These are phyloP conservation scores for Dryomyza anilis DNA, from an alignment of 2,888 invertebrate genomes.

Conservation along the genomic window DNA sequence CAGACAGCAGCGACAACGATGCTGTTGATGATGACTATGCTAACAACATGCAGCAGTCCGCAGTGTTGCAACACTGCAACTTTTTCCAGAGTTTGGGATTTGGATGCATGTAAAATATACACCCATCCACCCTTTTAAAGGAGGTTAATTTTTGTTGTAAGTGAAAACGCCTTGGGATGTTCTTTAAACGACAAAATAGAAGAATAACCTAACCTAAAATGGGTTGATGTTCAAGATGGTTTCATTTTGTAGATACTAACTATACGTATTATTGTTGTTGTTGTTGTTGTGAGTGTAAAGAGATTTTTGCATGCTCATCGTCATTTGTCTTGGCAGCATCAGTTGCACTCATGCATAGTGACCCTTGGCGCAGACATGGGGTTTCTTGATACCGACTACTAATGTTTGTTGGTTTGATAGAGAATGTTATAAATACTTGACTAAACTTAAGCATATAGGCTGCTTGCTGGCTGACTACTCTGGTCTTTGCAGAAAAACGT, in stretches of 20 bases:
- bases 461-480: background rate
- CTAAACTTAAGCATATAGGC: background rate
- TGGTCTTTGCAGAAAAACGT: background rate
- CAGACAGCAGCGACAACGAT: too few species aligned
- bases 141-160: too few species aligned
- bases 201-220: too few species aligned
- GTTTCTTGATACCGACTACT: background rate
- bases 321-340: background rate
- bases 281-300: background rate
- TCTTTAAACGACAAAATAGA: too few species aligned
- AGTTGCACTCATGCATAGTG: slow-evolving; percentile 3
- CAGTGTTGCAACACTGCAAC: background rate
- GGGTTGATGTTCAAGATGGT: too few species aligned
- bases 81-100: too few species aligned
- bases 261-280: background rate
- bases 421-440: background rate
- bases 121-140: too few species aligned
- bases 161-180: too few species aligned
- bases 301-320: background rate
- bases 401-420: background rate
- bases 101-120: too few species aligned
- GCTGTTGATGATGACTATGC: background rate
- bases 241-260: too few species aligned
- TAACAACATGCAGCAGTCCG: background rate
- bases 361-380: background rate